Evolutionary conservation across 2,888 invertebrate species (phyloP), one percentile per base, ranked within the genome.

Genomic region (Pharmacophagus antenor): DNA sequence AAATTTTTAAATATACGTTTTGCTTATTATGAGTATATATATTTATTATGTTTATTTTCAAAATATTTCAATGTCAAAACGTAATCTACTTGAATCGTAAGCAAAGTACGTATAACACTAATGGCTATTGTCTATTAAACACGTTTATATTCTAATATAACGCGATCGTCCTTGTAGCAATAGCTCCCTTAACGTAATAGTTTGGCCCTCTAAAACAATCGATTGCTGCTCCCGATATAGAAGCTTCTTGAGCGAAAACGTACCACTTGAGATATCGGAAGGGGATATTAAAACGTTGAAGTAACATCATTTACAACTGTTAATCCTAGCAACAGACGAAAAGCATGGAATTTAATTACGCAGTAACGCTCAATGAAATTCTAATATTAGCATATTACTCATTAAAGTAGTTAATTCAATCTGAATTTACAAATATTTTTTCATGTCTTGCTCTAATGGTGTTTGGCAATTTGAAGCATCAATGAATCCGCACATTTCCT

Each of bases 181-280:
- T 54, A 15, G 18, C 22, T 27, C 22, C 37, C 25, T 22, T 46
- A 48, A 52, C 27, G 18, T 54, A 59, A 46, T 56, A 42, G 52
- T 18, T 10, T 23, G 25, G 20, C 52, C 61, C 56, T 42, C 48
- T 25, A 58, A 61, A 58, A 52, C 53, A 51, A 60, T 62, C 54
- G 60, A 64, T 62, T 42, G 23, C 51, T 17, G 50, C 21, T 58
- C 59, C 58, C 18, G 42, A 60, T 62, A 62, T 64, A 64, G 60
- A 47, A 52, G 8, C 48, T 21, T n/a, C 37, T 56, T 47, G 48
- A 58, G n/a, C 37, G 15, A 37, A 37, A 56, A 44, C 48, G 51
- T 41, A 62, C 51, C 62, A 64, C 63, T 64, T 48, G 47, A 47
- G 37, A 37, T 37, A 55, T 60, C 10, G n/a, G 47, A 60, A 8